Percentiles rank a stretch among this genome's conserved stretches.
These are phyloP conservation scores for Microplitis demolitor DNA, from an alignment of 1,140 invertebrate species.

Conservation along the genomic window DNA sequence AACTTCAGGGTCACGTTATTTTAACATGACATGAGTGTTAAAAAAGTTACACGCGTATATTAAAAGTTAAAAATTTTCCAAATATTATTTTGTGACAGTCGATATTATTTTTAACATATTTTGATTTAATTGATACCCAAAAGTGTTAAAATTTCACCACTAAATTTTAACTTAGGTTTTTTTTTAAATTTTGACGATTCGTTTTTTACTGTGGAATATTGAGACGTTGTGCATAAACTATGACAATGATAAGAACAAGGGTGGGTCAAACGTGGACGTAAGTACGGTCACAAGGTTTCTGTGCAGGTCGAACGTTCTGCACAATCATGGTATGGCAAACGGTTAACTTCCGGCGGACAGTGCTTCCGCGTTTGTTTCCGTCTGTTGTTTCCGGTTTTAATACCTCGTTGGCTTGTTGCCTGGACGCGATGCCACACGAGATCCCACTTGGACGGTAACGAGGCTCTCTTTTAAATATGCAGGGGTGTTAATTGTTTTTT, in stretches of 20 bases:
- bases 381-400: slow-evolving; percentile 53
- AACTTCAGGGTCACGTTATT: no score
- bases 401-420: slow-evolving; percentile 41
- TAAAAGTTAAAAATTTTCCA: no score
- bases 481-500: background rate
- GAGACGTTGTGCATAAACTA: background rate
- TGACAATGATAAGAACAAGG: background rate
- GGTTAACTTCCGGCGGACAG: slow-evolving; percentile 49
- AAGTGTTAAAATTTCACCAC: no score
- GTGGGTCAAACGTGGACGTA: background rate
- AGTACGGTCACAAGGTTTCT: slow-evolving; percentile 4
- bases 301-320: slow-evolving; percentile 16
- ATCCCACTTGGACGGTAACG: background rate
- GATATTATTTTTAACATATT: no score
- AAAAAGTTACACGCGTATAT: no score
- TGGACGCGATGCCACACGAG: slow-evolving; percentile 14
- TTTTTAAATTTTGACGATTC: no score
- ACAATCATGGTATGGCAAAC: slow-evolving; percentile 39
- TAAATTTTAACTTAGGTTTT: no score
- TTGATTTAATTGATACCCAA: no score
- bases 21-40: no score
- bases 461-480: background rate
- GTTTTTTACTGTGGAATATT: no score
- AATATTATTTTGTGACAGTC: no score
- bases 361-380: slow-evolving; percentile 49